Evolutionary conservation across 2,888 invertebrate genomes (phyloP).

Genomic region (Halictus quadricinctus): DNA sequence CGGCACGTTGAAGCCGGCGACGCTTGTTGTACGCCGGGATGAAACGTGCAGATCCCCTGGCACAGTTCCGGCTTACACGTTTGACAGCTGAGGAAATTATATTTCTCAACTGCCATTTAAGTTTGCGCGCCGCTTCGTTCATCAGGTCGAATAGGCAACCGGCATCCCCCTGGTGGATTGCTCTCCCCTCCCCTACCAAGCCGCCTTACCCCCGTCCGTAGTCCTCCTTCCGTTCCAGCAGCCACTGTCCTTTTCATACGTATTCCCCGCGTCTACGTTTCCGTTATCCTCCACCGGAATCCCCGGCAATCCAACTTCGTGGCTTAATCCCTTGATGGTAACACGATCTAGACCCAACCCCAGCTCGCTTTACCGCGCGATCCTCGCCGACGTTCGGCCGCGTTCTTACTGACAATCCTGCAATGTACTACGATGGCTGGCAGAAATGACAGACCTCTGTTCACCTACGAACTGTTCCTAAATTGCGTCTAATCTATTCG

Average conservation of each 20-base stretch:
- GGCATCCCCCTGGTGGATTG: constrained; percentile 46
- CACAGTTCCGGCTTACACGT: constrained; percentile 74
- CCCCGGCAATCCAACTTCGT: constrained; percentile 68
- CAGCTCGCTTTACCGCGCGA: constrained; percentile 39
- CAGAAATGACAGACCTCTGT: not conserved
- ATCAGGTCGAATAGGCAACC: constrained; percentile 67
- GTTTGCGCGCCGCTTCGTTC: constrained; percentile 74
- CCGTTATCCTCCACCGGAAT: constrained; percentile 63
- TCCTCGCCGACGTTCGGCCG: constrained; percentile 66
- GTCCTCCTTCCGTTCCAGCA: constrained; percentile 34
- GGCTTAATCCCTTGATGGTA: constrained; percentile 71
- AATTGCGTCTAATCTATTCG: not conserved
- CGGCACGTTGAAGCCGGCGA: constrained; percentile 44
- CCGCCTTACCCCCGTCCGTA: constrained; percentile 3
- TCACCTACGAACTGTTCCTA: not conserved
- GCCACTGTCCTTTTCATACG: constrained; percentile 43
- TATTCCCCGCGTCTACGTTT: constrained; percentile 54
- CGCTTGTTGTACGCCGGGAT: constrained; percentile 54
- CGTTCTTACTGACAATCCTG: constrained; percentile 53
- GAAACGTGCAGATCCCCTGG: constrained; percentile 68
- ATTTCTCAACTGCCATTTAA: constrained; percentile 80
- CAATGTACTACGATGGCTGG: constrained; percentile 36
- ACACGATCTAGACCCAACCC: constrained; percentile 64
- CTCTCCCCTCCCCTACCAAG: constrained; percentile 32
- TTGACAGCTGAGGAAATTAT: constrained; percentile 80